These are phyloP conservation scores for Hermodice carunculata DNA, from an alignment of 2,888 invertebrate genomes.

Conservation along the genomic window DNA sequence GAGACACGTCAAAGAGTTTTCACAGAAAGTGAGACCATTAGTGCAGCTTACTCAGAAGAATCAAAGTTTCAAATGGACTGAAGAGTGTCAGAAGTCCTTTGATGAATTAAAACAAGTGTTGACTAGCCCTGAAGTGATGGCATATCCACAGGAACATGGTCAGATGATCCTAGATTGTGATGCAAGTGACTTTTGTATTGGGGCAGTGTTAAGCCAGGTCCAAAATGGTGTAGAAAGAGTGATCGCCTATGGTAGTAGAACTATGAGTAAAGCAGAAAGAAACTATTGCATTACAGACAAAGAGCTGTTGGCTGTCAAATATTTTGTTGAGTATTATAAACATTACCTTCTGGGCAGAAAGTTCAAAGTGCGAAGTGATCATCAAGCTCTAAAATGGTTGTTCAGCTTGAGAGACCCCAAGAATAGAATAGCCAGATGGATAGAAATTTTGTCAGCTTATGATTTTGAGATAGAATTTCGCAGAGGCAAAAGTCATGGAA, in stretches of 20 bases:
- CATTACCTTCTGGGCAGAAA: too few relatives aligned
- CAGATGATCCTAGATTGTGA: conserved; percentile 27
- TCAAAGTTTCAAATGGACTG: conserved; percentile 1
- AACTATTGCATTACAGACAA: too few relatives aligned
- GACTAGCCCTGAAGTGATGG: conserved; percentile 22
- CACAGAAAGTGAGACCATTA: conserved; percentile 29
- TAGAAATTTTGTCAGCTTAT: too few relatives aligned
- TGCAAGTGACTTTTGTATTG: conserved; percentile 27
- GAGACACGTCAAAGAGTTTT: conserved; percentile 32
- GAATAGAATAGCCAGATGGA: too few relatives aligned
- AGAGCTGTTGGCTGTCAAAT: too few relatives aligned
- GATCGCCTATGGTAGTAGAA: conserved; percentile 26
- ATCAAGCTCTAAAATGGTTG: too few relatives aligned
- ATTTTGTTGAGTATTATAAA: too few relatives aligned
- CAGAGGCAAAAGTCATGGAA: too few relatives aligned
- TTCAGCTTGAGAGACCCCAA: too few relatives aligned
- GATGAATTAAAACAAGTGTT: conserved; percentile 16
- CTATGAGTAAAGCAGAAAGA: conserved; percentile 17
- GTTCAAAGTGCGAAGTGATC: too few relatives aligned
- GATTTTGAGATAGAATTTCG: too few relatives aligned
- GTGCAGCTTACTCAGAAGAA: conserved; percentile 71
- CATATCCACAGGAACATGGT: conserved; percentile 2
- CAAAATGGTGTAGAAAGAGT: conserved; percentile 27
- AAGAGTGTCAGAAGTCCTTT: conserved; percentile 19
- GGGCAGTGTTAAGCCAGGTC: conserved; percentile 28